Conservation (phyloP, 2,113 vertebrate species). For the Grammomys dolichurus region DNA sequence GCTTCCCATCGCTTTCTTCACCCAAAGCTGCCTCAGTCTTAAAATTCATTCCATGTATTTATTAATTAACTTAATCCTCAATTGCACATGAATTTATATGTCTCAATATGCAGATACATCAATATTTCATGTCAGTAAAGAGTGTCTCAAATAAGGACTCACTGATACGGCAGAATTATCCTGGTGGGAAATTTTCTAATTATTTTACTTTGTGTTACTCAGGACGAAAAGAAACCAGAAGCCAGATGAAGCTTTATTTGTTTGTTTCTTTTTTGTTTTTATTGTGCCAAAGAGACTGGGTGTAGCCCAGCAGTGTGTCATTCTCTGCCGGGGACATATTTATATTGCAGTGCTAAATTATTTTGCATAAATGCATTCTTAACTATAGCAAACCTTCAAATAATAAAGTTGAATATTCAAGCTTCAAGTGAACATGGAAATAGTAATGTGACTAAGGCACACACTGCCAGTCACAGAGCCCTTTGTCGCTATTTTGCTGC, state of each 20-base stretch:
- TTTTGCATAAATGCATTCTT: slow-evolving; percentile 69
- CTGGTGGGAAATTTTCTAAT: slow-evolving; percentile 29
- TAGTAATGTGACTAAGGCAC: slow-evolving; percentile 44
- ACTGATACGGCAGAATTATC: neutral
- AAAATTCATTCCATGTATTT: neutral
- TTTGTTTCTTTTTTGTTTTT: neutral
- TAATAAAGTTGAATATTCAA: slow-evolving; percentile 65
- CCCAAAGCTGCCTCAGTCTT: neutral
- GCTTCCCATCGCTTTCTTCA: neutral
- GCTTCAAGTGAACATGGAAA: slow-evolving; percentile 49
- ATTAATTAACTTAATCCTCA: neutral
- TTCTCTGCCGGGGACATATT: slow-evolving; percentile 49
- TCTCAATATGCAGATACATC: neutral
- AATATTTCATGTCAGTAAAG: slow-evolving; percentile 31
- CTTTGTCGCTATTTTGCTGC: slow-evolving; percentile 42
- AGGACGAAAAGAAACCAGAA: slow-evolving; percentile 61
- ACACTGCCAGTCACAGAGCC: slow-evolving; percentile 48
- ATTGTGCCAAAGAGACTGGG: slow-evolving; percentile 54
- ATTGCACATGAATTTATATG: neutral
- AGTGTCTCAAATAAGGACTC: slow-evolving; percentile 1
- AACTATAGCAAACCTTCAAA: slow-evolving; percentile 67
- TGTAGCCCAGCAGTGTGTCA: slow-evolving; percentile 19
- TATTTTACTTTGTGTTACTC: slow-evolving; percentile 11
- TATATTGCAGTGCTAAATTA: slow-evolving; percentile 69
- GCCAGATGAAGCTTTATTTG: neutral